Evolutionary conservation across 53 echinoderm and acorn worm genomes (phyloP), one percentile per base, ranked within the genome.

Genomic region (Paelopatides confundens): DNA sequence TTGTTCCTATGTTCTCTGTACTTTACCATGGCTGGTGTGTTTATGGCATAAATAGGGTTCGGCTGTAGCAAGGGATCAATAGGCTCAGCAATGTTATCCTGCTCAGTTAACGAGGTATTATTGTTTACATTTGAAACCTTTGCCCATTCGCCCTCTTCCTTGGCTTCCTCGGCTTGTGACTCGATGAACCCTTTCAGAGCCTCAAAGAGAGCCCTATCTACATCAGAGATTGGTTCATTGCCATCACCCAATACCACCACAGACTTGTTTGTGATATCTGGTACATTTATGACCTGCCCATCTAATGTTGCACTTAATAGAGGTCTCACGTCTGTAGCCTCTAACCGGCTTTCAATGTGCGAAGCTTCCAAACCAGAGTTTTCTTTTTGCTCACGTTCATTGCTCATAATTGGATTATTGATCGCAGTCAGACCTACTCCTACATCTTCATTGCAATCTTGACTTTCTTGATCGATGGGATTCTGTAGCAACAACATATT

Each of bases 1-100:
- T 53, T 21, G 24, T 29, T 79, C 48, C 52, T 51, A 31, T 79
- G 51, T 54, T 79, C 31, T 18, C 33, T 29, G 51, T 79, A 79
- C 79, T 53, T 79, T 4, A 79, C 51, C 79, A 79, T 79, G 30
- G 79, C 79, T 29, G 79, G 79, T 31, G 79, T 79, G 52, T 79
- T 79, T 12, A 79, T 79, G 52, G 58, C 34, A 53, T 49, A 31
- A 14, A 54, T 53, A 49, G 79, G 79, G 46, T 79, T 52, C 17
- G 70, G 36, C 21, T 13, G 36, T 39, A 21, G 9, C 12, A 50
- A 17, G 14, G 77, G 31, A 29, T 27, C 77, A 21, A 53, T 3
- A 58, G 68, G 30, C 14, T 67, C 68, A 0, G 68, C 5, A 10
- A 31, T 32, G n/a, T n/a, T 24, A 63, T 63, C 63, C 24, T 27